A percentile compares a stretch with the other conserved stretches of the same genome.
phyloP scores from a whole-genome alignment of 2,797 vertebrate genomes.

The Melopsittacus undulatus region DNA sequence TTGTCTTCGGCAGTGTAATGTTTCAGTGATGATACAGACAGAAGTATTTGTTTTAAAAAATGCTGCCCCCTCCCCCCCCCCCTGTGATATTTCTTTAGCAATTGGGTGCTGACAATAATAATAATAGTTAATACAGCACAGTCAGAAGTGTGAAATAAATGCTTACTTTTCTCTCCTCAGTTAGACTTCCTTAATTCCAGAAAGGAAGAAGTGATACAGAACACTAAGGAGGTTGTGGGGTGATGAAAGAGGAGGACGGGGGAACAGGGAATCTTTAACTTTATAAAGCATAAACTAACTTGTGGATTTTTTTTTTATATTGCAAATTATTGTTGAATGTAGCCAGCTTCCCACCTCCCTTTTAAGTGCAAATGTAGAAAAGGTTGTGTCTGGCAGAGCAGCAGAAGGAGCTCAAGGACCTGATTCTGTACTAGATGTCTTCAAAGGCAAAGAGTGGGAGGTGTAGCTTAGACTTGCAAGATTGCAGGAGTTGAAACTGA shows the following conservation, averaged over 20 bases:
- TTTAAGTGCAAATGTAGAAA: conserved; percentile 13
- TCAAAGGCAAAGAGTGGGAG: conserved; percentile 17
- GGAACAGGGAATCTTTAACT: background rate
- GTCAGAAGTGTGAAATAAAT: background rate
- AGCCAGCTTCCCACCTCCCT: background rate
- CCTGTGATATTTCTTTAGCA: background rate
- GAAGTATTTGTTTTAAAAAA: background rate
- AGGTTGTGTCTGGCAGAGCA: background rate
- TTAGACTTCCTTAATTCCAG: background rate
- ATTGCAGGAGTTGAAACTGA: background rate
- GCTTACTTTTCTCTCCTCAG: background rate
- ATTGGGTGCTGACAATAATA: background rate
- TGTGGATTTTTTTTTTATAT: background rate
- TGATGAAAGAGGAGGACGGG: background rate
- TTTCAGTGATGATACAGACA: background rate
- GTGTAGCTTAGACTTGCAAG: background rate
- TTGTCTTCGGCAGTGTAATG: background rate
- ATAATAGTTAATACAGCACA: background rate
- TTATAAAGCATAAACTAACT: background rate
- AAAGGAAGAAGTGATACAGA: background rate
- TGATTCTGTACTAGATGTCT: background rate
- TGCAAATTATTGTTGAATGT: background rate
- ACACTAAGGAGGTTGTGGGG: background rate
- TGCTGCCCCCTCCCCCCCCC: too few relatives aligned
- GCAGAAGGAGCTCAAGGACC: background rate